These are phyloP conservation scores for Choristoneura rosaceana DNA, from an alignment of 2,888 invertebrate species.

Conservation along the genomic window DNA sequence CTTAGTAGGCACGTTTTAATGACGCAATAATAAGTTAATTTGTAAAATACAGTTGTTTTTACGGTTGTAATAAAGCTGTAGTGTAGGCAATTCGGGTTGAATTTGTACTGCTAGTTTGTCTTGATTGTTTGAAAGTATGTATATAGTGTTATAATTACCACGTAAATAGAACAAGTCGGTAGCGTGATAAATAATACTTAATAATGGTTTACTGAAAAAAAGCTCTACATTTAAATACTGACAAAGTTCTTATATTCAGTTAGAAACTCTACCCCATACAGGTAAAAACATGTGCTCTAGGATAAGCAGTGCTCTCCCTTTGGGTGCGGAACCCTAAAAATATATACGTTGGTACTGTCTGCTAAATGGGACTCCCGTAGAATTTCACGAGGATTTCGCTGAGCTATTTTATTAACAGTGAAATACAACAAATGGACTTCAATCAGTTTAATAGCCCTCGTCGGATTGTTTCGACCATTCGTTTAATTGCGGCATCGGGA, in stretches of 20 bases:
- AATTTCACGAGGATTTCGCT: slow-evolving; percentile 41
- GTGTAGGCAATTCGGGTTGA: slow-evolving; percentile 11
- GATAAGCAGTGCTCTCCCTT: too few species aligned
- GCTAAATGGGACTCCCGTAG: neutral
- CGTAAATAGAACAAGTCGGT: too few species aligned
- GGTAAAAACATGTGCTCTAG: too few species aligned
- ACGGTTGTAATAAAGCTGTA: slow-evolving; percentile 19
- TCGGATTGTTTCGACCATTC: slow-evolving; percentile 62
- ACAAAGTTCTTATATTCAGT: too few species aligned
- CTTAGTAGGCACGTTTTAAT: slow-evolving; percentile 51
- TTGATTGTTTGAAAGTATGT: neutral
- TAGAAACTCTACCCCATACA: too few species aligned
- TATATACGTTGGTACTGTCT: too few species aligned
- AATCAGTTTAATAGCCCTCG: slow-evolving; percentile 68
- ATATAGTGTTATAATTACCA: too few species aligned
- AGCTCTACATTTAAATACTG: too few species aligned
- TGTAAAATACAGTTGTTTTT: slow-evolving; percentile 32
- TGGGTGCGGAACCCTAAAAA: too few species aligned
- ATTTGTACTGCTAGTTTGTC: neutral
- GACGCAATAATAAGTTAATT: slow-evolving; percentile 45
- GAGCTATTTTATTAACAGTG: slow-evolving; percentile 43
- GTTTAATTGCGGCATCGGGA: slow-evolving; percentile 56
- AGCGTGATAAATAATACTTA: too few species aligned
- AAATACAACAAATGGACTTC: slow-evolving; percentile 55
- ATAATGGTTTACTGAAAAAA: too few species aligned